Conservation (phyloP, 2,797 vertebrate species). For the Sebastiscus albofasciatus region DNA sequence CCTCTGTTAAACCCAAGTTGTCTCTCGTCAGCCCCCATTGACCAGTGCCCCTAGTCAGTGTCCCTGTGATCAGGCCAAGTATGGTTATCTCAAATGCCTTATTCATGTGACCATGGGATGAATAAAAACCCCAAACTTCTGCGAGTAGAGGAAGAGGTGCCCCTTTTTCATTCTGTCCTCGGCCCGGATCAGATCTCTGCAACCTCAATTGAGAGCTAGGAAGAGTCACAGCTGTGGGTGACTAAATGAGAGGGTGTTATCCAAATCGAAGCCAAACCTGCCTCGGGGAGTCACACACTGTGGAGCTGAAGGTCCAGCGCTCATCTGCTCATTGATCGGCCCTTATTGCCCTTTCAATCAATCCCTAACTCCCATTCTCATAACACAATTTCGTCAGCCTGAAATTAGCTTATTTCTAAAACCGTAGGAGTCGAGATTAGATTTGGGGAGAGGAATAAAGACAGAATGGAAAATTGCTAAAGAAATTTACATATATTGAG, state of each 20-base stretch:
- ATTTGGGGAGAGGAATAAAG: conserved; percentile 39
- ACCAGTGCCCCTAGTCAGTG: not conserved
- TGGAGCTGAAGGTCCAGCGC: conserved; percentile 22
- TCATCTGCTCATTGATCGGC: conserved; percentile 53
- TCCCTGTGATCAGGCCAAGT: not conserved
- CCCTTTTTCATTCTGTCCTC: not conserved
- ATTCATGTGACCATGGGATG: not conserved
- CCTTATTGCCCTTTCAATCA: conserved; percentile 56
- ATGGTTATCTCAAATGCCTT: not conserved
- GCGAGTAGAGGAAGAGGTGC: not conserved
- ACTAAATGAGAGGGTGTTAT: conserved; percentile 31
- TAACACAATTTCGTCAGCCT: conserved; percentile 38
- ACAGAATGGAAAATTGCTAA: conserved; percentile 18
- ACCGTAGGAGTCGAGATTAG: conserved; percentile 18
- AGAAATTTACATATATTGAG: conserved; percentile 36
- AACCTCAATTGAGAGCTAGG: not conserved
- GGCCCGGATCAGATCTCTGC: not conserved
- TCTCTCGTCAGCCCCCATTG: not conserved
- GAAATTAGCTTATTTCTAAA: conserved; percentile 58
- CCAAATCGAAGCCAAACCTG: conserved; percentile 25
- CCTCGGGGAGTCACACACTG: conserved; percentile 26
- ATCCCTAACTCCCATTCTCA: conserved; percentile 38
- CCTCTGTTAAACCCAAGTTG: not conserved
- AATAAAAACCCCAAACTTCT: not conserved
- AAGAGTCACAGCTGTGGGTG: conserved; percentile 36